Evolutionary conservation across 64 coral and sea anemone species (phyloP).

Genomic region (Dendronephthya gigantea): DNA sequence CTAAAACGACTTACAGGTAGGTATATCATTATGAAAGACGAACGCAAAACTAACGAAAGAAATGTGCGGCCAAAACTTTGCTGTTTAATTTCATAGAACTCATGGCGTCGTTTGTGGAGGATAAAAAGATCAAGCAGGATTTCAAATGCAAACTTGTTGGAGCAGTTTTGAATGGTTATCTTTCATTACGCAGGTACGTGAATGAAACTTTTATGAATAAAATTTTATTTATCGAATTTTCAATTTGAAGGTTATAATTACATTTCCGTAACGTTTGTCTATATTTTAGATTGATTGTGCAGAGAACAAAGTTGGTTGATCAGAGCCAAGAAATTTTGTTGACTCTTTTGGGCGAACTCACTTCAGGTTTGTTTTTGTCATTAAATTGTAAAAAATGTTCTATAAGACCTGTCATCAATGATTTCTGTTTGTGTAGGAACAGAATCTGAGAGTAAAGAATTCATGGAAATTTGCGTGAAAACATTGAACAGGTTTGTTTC

Average conservation of each 20-base stretch:
- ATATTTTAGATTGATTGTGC: neutral
- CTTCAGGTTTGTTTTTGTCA: neutral
- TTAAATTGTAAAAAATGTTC: no score
- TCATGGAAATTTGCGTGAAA: conserved; percentile 98
- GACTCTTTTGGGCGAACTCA: neutral
- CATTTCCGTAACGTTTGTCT: neutral
- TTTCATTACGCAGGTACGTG: conserved; percentile 75
- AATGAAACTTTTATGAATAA: neutral
- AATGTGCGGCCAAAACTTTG: no score
- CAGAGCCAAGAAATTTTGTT: neutral
- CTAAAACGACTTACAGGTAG: conserved; percentile 87
- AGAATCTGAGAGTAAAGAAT: conserved; percentile 71
- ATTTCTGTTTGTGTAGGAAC: conserved; percentile 49
- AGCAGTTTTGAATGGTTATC: conserved; percentile 86
- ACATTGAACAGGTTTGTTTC: conserved; percentile 82
- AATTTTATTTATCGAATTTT: neutral
- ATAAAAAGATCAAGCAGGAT: conserved; percentile 91
- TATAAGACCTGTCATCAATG: neutral
- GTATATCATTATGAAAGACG: neutral
- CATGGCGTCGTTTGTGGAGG: conserved; percentile 80
- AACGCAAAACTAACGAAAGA: neutral
- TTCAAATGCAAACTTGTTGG: conserved; percentile 94
- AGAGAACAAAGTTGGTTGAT: conserved; percentile 13
- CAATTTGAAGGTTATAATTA: neutral
- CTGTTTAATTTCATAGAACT: conserved; percentile 47